A percentile compares a stretch with the other conserved stretches of the same genome.
Evolutionary conservation across 2,113 vertebrate species (phyloP).

Genomic region (Fregetta grallaria): DNA sequence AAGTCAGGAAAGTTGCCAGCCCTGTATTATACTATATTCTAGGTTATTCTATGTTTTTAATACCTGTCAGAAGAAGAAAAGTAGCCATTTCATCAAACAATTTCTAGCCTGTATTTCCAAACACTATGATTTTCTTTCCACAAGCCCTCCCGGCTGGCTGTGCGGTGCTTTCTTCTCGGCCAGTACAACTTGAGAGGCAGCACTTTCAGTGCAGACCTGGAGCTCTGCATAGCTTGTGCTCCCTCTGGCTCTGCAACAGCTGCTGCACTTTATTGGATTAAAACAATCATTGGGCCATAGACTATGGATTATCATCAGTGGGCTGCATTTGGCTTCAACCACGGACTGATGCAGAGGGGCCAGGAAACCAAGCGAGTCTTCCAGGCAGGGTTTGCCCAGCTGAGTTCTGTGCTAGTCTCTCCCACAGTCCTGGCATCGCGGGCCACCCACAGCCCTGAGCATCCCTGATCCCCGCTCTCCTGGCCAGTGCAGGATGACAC

Average conservation of each 20-base stretch:
- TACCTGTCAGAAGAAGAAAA: not conserved
- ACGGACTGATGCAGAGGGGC: not conserved
- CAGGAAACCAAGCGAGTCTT: not conserved
- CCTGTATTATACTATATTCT: not conserved
- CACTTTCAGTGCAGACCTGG: not conserved
- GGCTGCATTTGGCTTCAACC: not conserved
- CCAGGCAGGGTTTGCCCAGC: not conserved
- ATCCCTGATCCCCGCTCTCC: not conserved
- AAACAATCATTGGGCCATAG: not conserved
- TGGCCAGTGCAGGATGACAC: not conserved
- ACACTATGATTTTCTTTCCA: not conserved
- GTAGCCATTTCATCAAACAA: not conserved
- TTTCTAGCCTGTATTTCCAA: not conserved
- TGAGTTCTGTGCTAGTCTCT: not conserved
- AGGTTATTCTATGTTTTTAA: not conserved
- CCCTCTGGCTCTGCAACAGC: not conserved
- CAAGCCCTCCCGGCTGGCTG: not conserved
- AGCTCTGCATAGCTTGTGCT: not conserved
- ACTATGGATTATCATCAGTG: not conserved
- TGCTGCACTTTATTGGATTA: not conserved
- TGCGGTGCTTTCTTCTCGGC: not conserved
- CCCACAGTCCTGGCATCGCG: rapidly evolving
- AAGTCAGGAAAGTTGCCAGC: not conserved
- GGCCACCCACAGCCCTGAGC: not conserved
- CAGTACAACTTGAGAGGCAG: not conserved